Base-by-base conservation (phyloP, 2,888 invertebrate species). In the Seira sanloemensis region DNA sequence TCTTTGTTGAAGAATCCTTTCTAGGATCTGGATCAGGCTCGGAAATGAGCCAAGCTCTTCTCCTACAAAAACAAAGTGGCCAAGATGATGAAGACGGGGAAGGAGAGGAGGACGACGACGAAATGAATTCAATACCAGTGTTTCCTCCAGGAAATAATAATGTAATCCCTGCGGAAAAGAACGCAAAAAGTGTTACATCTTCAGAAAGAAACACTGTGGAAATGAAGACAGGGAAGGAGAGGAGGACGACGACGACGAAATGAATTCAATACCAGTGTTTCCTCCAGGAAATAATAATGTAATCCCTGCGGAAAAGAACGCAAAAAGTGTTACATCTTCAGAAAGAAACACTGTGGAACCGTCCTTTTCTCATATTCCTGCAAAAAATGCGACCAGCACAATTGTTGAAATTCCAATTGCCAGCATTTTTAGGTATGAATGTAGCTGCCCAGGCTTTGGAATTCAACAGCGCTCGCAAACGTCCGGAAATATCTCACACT, bases 21-120 rank as follows among this genome's bases (percentile, higher is more conserved):
- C 37, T 25, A 19, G 81, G 67, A 23, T 74, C 75, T 0, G 84
- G 79, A 25, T 78, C 81, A 24, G 81, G 75, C 9, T 78, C 85
- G 9, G 86, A 73, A 66, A 2, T 46, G 16, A 76, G 72, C 12
- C 74, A 66, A n/a, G 66, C 25, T 16, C 19, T 27, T 19, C 2
- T 65, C 2, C 2, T 65, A 18, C 5, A 2, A n/a, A 18, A 65
- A 7, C n/a, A 24, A 4, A 67, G 24, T 4, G 23, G 50, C 16
- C 9, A 65, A 19, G 65, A 24, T 37, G 62, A 68, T 27, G 37
- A 50, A 5, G 71, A 67, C 1, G 67, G 37, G 23, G 27, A 71
- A 67, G 68, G 66, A 9, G 65, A 46, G 21, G 50, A 37, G 72
- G 71, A 77, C 23, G 82, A 71, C 18, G 66, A 46, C 12, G 74